Evolutionary conservation across 2,888 invertebrate genomes (phyloP), one percentile per base, ranked within the genome.

Genomic region (Myathropa florea): DNA sequence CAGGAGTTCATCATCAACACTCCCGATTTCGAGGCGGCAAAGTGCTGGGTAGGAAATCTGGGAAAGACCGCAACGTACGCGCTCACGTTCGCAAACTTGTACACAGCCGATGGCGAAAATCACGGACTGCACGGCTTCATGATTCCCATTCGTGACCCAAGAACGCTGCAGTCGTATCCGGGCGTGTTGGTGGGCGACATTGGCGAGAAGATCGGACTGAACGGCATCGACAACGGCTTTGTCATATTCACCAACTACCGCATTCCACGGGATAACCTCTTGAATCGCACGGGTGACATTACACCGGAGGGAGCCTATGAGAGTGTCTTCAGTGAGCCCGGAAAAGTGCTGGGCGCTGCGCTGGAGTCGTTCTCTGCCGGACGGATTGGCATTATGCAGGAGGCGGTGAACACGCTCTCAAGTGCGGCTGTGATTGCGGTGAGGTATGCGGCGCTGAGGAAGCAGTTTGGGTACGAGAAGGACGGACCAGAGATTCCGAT

Each of bases 1-100:
- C 94, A 96, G 93, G 95, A 96, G 93, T 98, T 98, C 93, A 94
- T 98, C 76, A 94, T 99, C 12, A 95, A 98, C 92, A 97, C 98
- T 0, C 98, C 99, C 0, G 97, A 98, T 93, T 97, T 98, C 93
- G 97, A 98, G 93, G 97, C 98, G 9, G 97, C 98, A 72, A 99
- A 99, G 94, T 98, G 98, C 93, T 99, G 98, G 98, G 95, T 96
- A 90, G 99, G 99, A 89, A 98, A 98, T 93, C 94, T 97, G 93
- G 97, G 97, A 94, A 96, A 96, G 93, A 96, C 96, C 10, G 97
- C 97, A 83, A 97, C 97, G 0, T 95, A 97, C 90, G 96, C 97
- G 0, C 93, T 98, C 85, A 95, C 98, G 2, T 98, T 98, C 93
- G 98, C 98, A 0, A 98, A 98, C 93, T 94, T 98, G 82, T 95